Evolutionary conservation across 1,140 invertebrate species (phyloP).

Genomic region (Halesus radiatus): DNA sequence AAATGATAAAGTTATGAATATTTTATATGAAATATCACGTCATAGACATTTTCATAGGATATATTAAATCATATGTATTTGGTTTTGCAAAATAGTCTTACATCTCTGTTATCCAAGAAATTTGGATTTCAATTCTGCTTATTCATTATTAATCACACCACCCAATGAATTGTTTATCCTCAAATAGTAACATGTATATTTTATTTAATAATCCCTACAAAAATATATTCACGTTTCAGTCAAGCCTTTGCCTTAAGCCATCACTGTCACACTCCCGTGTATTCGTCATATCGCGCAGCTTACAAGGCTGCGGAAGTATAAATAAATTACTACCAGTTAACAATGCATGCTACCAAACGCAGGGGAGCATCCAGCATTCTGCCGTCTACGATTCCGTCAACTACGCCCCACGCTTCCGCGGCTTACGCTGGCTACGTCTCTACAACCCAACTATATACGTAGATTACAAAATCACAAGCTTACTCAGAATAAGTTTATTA

Average conservation of each 20-base stretch:
- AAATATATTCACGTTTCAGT: too few species aligned
- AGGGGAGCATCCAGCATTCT: neutral
- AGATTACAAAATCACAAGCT: neutral
- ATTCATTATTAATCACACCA: too few species aligned
- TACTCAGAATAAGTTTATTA: neutral
- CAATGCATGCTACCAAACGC: slow-evolving; percentile 42
- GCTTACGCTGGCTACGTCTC: neutral
- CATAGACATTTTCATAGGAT: too few species aligned
- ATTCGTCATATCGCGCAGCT: slow-evolving; percentile 17
- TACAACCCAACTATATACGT: neutral
- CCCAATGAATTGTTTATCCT: too few species aligned
- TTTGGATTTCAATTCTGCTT: too few species aligned
- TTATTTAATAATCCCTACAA: too few species aligned
- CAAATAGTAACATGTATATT: too few species aligned
- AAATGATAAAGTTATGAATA: too few species aligned
- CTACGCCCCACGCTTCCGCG: neutral
- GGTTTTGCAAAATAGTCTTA: too few species aligned
- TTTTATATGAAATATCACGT: too few species aligned
- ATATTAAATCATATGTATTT: too few species aligned
- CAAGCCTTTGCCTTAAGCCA: neutral
- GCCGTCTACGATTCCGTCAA: slow-evolving; percentile 2
- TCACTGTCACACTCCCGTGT: slow-evolving; percentile 20
- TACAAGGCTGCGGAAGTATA: slow-evolving; percentile 23
- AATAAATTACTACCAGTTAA: slow-evolving; percentile 49
- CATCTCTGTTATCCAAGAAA: too few species aligned